Evolutionary conservation across 1,140 invertebrate species (phyloP), one percentile per base, ranked within the genome.

Genomic region (Aphelenchoides avenae): DNA sequence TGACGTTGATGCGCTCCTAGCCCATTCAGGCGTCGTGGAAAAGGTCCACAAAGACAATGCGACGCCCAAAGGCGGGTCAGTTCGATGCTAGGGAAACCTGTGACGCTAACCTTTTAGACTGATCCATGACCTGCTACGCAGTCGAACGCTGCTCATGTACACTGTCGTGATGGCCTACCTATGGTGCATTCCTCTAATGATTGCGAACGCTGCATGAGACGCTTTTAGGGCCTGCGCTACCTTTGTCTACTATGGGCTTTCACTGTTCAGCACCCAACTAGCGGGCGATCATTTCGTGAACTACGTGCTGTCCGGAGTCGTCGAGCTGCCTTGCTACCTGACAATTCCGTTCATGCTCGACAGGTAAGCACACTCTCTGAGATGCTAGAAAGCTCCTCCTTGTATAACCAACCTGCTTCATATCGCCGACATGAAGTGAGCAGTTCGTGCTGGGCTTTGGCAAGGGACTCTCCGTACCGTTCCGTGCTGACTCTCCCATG

Each of bases 161-260:
- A 54, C 62, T 13, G 15, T 36, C 15, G 33, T 61, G 20, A 31
- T 61, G 15, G 62, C 36, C 1, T 61, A 64, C 5, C 9, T 61
- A 27, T 61, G 58, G 58, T 57, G 29, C n/a, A n/a, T n/a, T n/a
- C n/a, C n/a, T n/a, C n/a, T n/a, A n/a, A n/a, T n/a, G n/a, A n/a
- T n/a, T n/a, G n/a, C n/a, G n/a, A 15, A 49, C 26, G 18, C 5
- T 2, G 13, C n/a, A 54, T 22, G 52, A 56, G 13, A 4, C 63
- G 3, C 2, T 48, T 57, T 61, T 4, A 57, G 55, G 58, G 46
- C 64, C 13, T 64, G 61, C 33, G 61, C 73, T 55, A 74, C 68
- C 37, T 57, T 79, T 41, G 73, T 78, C 13, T 80, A 80, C 55
- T 80, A 78, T 52, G 79, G 78, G 18, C 47, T 80, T 37, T 68